Conservation (phyloP, 2,888 invertebrate genomes). For the Drosophila diplacantha region DNA sequence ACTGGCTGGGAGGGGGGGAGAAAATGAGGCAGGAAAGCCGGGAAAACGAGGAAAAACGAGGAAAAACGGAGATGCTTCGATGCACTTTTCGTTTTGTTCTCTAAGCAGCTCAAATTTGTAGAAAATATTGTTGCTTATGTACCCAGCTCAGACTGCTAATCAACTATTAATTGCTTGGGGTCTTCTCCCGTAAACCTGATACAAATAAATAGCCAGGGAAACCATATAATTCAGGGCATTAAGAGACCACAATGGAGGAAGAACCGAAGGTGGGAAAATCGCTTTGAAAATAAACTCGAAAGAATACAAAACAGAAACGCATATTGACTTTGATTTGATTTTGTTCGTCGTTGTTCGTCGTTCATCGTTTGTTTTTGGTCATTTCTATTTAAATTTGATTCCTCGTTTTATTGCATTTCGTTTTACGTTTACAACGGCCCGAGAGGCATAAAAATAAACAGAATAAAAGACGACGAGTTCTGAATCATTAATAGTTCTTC, state of each 20-base stretch:
- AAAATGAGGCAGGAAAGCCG: too few relatives aligned
- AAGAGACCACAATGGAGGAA: constrained; percentile 7
- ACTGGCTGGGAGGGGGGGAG: too few relatives aligned
- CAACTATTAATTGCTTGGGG: neutral
- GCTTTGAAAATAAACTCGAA: neutral
- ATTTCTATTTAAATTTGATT: constrained; percentile 57
- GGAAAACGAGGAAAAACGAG: too few relatives aligned
- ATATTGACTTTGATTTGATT: constrained; percentile 33
- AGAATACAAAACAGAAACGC: constrained; percentile 24
- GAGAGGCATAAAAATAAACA: constrained; percentile 46
- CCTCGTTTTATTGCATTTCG: constrained; percentile 49
- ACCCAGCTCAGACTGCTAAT: neutral
- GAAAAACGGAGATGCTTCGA: too few relatives aligned
- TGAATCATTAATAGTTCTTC: constrained; percentile 16
- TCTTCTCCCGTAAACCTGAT: neutral
- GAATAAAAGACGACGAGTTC: constrained; percentile 31
- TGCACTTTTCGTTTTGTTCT: too few relatives aligned
- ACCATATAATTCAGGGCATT: constrained; percentile 13
- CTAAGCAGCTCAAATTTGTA: neutral
- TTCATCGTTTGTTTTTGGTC: constrained; percentile 40
- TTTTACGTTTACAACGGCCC: constrained; percentile 35
- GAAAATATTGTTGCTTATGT: neutral
- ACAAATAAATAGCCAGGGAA: constrained; percentile 7
- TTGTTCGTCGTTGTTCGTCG: constrained; percentile 27
- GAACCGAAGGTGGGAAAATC: constrained; percentile 8